These are phyloP conservation scores for Halotydeus destructor DNA, from an alignment of 1,140 invertebrate genomes.

Conservation along the genomic window DNA sequence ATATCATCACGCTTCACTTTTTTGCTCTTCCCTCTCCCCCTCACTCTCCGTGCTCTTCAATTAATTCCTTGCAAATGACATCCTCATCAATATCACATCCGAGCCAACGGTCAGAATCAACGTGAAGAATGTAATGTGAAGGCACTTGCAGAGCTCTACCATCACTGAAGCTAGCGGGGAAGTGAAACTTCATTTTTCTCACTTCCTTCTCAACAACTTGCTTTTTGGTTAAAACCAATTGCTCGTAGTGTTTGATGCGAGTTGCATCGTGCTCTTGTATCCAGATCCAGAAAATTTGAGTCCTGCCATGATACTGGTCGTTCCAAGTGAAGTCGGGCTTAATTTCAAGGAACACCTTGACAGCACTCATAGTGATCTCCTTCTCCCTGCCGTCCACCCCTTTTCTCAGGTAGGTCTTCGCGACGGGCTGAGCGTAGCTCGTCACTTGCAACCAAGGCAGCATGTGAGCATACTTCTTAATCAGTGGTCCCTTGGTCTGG, in stretches of 20 bases:
- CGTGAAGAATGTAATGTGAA: slow-evolving; percentile 69
- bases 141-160: slow-evolving; percentile 41
- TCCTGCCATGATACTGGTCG: slow-evolving; percentile 64
- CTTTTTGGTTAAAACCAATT: slow-evolving; percentile 67
- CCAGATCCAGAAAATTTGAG: slow-evolving; percentile 92
- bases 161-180: slow-evolving; percentile 67
- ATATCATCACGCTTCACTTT: no score
- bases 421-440: slow-evolving; percentile 76
- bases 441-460: slow-evolving; percentile 65
- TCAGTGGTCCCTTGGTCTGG: slow-evolving; percentile 31
- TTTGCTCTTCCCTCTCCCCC: no score
- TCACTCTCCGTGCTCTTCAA: no score
- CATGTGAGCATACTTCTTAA: slow-evolving; percentile 65
- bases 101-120: slow-evolving; percentile 74
- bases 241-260: slow-evolving; percentile 88
- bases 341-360: slow-evolving; percentile 63
- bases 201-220: slow-evolving; percentile 48
- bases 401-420: slow-evolving; percentile 30
- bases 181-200: slow-evolving; percentile 79
- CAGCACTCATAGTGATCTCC: slow-evolving; percentile 44
- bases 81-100: slow-evolving; percentile 28
- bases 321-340: slow-evolving; percentile 74
- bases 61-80: slow-evolving; percentile 11
- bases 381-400: no score
- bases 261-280: slow-evolving; percentile 83